Conservation (phyloP, 1,140 invertebrate genomes). For the Riptortus pedestris region DNA sequence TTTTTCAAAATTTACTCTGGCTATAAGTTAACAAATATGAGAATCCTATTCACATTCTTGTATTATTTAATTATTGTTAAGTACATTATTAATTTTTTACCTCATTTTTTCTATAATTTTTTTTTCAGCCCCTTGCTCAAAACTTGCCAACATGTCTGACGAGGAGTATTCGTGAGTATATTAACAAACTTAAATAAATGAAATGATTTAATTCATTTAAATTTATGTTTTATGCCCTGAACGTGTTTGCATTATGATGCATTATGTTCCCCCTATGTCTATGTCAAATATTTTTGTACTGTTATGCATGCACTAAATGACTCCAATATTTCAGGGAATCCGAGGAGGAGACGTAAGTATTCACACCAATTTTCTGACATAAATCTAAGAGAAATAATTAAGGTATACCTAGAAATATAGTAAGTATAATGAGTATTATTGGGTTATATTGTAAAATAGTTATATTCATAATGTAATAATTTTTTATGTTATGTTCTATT, state of each 20-base stretch:
- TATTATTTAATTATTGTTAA: no score
- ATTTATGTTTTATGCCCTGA: not conserved
- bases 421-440: not conserved
- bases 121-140: slow-evolving; percentile 18
- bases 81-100: no score
- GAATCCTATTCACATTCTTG: no score
- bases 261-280: not conserved
- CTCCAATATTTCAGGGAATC: slow-evolving; percentile 30
- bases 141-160: slow-evolving; percentile 28
- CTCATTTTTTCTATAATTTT: no score
- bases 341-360: slow-evolving; percentile 33
- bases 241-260: not conserved
- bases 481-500: slow-evolving; percentile 21
- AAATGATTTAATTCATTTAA: not conserved
- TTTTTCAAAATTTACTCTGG: no score
- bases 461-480: not conserved
- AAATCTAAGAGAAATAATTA: not conserved
- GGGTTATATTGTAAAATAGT: not conserved
- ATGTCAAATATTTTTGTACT: not conserved
- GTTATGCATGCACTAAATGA: slow-evolving; percentile 9
- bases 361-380: not conserved
- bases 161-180: slow-evolving; percentile 31
- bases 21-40: no score
- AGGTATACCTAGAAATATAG: not conserved
- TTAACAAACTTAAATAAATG: not conserved